A percentile compares a stretch with the other conserved stretches of the same genome.
Conservation (phyloP, 2,888 invertebrate genomes). For the Iselma pallidipennis region DNA sequence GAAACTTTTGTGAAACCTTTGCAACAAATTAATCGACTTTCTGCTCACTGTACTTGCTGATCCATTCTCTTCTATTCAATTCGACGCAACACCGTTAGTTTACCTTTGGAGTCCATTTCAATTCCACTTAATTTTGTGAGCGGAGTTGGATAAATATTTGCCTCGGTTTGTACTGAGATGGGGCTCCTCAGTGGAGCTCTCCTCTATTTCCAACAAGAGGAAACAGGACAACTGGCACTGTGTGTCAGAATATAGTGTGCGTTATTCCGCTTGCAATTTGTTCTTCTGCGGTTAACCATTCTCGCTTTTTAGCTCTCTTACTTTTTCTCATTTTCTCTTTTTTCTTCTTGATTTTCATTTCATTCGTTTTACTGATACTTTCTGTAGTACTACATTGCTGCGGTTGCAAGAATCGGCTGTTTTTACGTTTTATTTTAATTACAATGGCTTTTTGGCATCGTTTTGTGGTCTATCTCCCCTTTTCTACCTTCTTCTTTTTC, state of each 20-base stretch:
- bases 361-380: not conserved
- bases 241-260: not conserved
- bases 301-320: slow-evolving; percentile 15
- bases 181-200: slow-evolving; percentile 37
- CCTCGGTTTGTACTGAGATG: slow-evolving; percentile 52
- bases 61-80: slow-evolving; percentile 27
- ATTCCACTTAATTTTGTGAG: slow-evolving; percentile 60
- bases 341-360: not conserved
- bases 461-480: slow-evolving; percentile 14
- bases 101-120: slow-evolving; percentile 58
- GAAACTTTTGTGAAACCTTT: not conserved
- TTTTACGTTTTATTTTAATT: slow-evolving; percentile 25
- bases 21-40: slow-evolving; percentile 2
- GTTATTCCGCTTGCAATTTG: slow-evolving; percentile 23
- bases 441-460: slow-evolving; percentile 15
- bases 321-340: slow-evolving; percentile 7
- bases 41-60: slow-evolving; percentile 27
- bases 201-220: slow-evolving; percentile 11
- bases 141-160: slow-evolving; percentile 57
- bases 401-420: slow-evolving; percentile 12
- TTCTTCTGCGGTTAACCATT: slow-evolving; percentile 26
- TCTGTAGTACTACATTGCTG: slow-evolving; percentile 9
- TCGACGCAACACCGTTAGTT: slow-evolving; percentile 44
- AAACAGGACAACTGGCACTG: slow-evolving; percentile 9
- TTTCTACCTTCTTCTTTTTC: not conserved